Percentiles rank a stretch among this genome's conserved stretches.
Conservation (phyloP, 1,140 invertebrate species). For the Babylonia areolata region DNA sequence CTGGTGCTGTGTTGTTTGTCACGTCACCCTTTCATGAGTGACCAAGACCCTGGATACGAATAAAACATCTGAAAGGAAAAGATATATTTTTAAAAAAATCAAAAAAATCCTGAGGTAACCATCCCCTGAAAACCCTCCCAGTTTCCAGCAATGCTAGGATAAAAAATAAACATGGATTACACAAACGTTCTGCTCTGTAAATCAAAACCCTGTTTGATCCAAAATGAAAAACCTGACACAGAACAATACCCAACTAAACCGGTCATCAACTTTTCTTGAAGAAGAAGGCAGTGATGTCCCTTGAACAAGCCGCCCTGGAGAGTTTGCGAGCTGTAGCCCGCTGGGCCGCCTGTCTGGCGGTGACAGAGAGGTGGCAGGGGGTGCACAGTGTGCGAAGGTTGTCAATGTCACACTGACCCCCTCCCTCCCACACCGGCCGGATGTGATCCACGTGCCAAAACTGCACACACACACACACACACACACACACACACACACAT, state of each 20-base stretch:
- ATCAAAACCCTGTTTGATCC: too few relatives aligned
- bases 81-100: too few relatives aligned
- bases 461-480: slow-evolving; percentile 49
- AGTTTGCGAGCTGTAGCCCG: slow-evolving; percentile 55
- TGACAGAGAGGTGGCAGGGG: slow-evolving; percentile 68
- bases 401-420: slow-evolving; percentile 74
- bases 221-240: background rate
- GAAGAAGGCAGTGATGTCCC: slow-evolving; percentile 69
- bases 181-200: too few relatives aligned
- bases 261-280: slow-evolving; percentile 56
- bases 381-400: slow-evolving; percentile 72
- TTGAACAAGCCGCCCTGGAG: slow-evolving; percentile 47
- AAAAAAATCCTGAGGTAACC: too few relatives aligned
- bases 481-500: background rate
- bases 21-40: too few relatives aligned
- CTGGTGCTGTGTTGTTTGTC: too few relatives aligned
- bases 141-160: too few relatives aligned
- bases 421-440: slow-evolving; percentile 68
- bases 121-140: too few relatives aligned
- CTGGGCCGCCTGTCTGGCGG: slow-evolving; percentile 61
- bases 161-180: too few relatives aligned
- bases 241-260: background rate
- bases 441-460: slow-evolving; percentile 75
- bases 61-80: too few relatives aligned
- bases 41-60: too few relatives aligned